Base-by-base conservation (phyloP, 2,888 invertebrate species). In the Callimorpha dominula region DNA sequence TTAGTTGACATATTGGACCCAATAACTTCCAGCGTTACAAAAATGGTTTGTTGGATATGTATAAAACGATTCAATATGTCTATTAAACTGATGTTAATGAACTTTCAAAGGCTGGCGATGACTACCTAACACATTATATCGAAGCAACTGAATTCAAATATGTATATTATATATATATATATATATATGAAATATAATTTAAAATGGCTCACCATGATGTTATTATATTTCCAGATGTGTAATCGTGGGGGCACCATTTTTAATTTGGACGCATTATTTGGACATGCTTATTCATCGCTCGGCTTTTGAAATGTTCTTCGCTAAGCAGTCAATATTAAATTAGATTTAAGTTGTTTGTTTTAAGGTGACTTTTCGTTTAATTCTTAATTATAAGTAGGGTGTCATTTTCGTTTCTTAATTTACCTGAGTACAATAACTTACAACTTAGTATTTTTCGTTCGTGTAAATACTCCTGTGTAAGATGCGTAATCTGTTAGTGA, bases 401-500 rank as follows among this genome's bases (percentile, higher is more conserved):
- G 86, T 89, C 88, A 86, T 84, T 88, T 87, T 89, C 82, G 81
- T 86, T 85, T 88, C 85, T 88, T 89, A 81, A 82, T 89, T 89
- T 88, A 89, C 91, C 88, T 89, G 91, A 93, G 90, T 93, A 92
- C 93, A 92, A 90, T 91, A 89, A 89, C 87, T 83, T 87, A 89
- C 87, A 86, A 82, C 84, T 85, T 90, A 89, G 89, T 86, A 83
- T 88, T 80, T 85, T 84, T 86, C 80, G 83, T 87, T 87, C 82
- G 74, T 94, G 93, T 93, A 94, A 88, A 94, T 94, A 93, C 87
- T 88, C 84, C 87, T 83, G 82, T 90, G 88, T 92, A 91, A 91
- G 85, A 84, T 86, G 86, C 88, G 85, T 92, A 91, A 91, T 86
- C 88, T 89, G 88, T 92, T 94, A 93, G 93, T 90, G 88, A 90